phyloP scores from a whole-genome alignment of 1,140 invertebrate species.

The Brachystomella parvula region DNA sequence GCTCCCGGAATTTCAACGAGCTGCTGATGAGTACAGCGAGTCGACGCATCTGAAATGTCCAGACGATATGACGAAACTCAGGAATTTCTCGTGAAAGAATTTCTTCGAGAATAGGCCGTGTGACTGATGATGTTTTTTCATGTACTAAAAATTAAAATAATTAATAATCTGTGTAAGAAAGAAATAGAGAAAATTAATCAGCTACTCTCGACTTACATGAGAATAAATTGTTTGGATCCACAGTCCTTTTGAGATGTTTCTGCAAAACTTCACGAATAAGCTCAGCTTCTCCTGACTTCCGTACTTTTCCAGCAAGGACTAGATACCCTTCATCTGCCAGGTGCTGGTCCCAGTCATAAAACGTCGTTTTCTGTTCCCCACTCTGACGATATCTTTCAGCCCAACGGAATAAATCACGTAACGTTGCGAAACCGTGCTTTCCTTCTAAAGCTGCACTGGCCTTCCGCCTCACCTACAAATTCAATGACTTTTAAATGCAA shows the following conservation, averaged over 20 bases:
- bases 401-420: conserved; percentile 96
- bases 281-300: conserved; percentile 68
- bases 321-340: conserved; percentile 95
- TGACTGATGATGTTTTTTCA: conserved; percentile 65
- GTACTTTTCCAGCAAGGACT: conserved; percentile 83
- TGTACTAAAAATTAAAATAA: conserved; percentile 45
- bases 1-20: conserved; percentile 84
- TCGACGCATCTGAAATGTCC: conserved; percentile 84
- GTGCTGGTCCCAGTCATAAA: conserved; percentile 96
- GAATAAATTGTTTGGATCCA: conserved; percentile 55
- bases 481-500: conserved; percentile 13
- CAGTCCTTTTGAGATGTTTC: conserved; percentile 72
- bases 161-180: conserved; percentile 14
- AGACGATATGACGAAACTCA: conserved; percentile 74
- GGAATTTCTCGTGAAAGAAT: conserved; percentile 48
- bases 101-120: conserved; percentile 59
- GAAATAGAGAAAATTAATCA: conserved; percentile 1
- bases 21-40: conserved; percentile 86
- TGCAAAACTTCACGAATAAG: conserved; percentile 70
- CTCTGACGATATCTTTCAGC: conserved; percentile 83
- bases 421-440: conserved; percentile 89
- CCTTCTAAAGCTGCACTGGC: conserved; percentile 83
- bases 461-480: conserved; percentile 57
- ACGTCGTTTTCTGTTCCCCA: conserved; percentile 48
- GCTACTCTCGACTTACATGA: conserved; percentile 8